Conservation (phyloP, 2,113 vertebrate genomes). For the Apodemus sylvaticus region DNA sequence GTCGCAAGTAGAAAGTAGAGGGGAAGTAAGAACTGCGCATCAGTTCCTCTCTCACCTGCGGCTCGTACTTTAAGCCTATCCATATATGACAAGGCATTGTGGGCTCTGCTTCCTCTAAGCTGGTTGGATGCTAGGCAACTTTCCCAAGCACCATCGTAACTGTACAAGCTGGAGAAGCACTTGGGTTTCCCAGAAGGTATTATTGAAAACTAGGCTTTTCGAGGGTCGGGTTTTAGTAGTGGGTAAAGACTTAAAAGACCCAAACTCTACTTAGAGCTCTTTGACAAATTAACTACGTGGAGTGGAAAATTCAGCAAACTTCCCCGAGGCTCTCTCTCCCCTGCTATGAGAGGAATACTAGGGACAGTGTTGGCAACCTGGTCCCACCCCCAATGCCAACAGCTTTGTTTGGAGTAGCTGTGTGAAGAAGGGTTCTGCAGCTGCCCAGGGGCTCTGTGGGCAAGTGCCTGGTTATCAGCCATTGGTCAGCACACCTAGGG, state of each 20-base stretch:
- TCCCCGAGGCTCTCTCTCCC: background rate
- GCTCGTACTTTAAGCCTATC: background rate
- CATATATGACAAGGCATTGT: background rate
- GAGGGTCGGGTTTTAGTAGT: background rate
- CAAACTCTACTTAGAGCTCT: background rate
- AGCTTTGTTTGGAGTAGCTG: background rate
- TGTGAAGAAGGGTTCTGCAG: background rate
- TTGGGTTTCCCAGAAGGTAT: background rate
- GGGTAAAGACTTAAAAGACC: background rate
- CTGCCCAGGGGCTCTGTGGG: background rate
- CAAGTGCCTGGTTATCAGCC: background rate
- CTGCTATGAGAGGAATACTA: background rate
- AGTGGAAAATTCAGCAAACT: background rate
- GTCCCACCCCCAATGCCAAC: background rate
- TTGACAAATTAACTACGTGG: background rate
- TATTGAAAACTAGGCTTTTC: background rate
- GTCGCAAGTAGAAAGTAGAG: background rate
- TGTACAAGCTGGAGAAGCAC: background rate
- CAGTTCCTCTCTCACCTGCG: background rate
- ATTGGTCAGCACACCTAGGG: rapidly evolving
- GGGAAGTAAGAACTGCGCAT: background rate
- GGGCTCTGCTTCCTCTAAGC: background rate
- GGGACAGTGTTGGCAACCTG: background rate
- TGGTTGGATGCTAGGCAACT: background rate
- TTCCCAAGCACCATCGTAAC: background rate